Evolutionary conservation across 2,113 vertebrate genomes (phyloP).

Genomic region (Dromaius novaehollandiae): DNA sequence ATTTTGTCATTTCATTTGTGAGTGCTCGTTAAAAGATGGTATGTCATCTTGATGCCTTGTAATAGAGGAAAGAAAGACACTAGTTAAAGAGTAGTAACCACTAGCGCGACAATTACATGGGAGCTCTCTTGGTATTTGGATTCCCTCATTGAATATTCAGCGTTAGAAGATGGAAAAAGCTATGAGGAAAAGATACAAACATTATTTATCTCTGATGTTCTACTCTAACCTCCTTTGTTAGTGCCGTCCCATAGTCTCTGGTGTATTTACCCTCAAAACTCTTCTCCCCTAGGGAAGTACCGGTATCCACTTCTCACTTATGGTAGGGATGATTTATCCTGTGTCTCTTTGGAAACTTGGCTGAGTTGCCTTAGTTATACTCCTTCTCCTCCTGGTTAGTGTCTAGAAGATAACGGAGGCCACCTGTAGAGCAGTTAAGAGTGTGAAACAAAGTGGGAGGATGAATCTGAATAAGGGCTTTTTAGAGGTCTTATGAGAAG

Average conservation of each 20-base stretch:
- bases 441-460: background rate
- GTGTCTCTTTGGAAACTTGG: background rate
- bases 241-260: background rate
- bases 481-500: background rate
- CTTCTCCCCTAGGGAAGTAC: background rate
- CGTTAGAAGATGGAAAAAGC: background rate
- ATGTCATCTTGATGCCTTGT: background rate
- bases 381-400: background rate
- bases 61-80: background rate
- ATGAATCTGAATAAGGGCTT: background rate
- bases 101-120: background rate
- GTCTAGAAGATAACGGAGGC: background rate
- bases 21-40: background rate
- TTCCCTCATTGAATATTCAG: background rate
- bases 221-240: background rate
- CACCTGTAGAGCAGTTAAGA: background rate
- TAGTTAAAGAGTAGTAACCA: background rate
- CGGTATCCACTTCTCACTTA: background rate
- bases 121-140: background rate
- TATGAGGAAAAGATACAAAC: background rate
- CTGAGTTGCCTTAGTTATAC: background rate
- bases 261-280: background rate
- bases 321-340: background rate
- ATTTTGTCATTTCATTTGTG: background rate
- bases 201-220: fast-evolving